phyloP scores from a whole-genome alignment of 2,113 vertebrate genomes.

The Jacana jacana region DNA sequence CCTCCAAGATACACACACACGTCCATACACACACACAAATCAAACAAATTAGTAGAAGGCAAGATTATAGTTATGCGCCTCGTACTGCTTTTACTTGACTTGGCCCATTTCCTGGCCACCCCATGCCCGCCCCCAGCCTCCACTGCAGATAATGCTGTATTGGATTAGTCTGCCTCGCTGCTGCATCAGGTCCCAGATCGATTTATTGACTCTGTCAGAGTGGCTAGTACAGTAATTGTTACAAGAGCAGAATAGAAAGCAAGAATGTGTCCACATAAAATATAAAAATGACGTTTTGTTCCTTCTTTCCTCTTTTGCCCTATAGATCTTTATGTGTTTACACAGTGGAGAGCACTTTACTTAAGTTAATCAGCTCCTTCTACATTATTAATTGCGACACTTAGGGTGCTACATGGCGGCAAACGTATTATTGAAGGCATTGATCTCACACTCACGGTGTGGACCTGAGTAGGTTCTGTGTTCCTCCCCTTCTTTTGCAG shows the following conservation, averaged over 20 bases:
- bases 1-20: background rate
- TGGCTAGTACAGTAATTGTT: slow-evolving; percentile 79
- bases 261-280: slow-evolving; percentile 72
- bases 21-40: background rate
- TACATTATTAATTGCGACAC: slow-evolving; percentile 79
- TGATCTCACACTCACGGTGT: slow-evolving; percentile 53
- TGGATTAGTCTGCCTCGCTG: slow-evolving; percentile 74
- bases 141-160: slow-evolving; percentile 72
- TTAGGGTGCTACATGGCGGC: slow-evolving; percentile 53
- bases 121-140: slow-evolving; percentile 5
- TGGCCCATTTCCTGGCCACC: slow-evolving; percentile 38
- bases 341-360: slow-evolving; percentile 72
- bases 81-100: background rate
- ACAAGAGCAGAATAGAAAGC: slow-evolving; percentile 80
- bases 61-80: background rate
- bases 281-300: slow-evolving; percentile 77
- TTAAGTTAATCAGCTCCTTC: slow-evolving; percentile 77
- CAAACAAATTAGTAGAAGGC: background rate
- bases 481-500: slow-evolving; percentile 39
- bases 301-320: slow-evolving; percentile 53
- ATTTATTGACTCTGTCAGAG: slow-evolving; percentile 89
- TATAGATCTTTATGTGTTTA: slow-evolving; percentile 76
- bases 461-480: slow-evolving; percentile 48
- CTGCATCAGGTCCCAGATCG: slow-evolving; percentile 78
- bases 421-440: slow-evolving; percentile 60